These are phyloP conservation scores for Noctua fimbriata DNA, from an alignment of 2,888 invertebrate genomes.

Conservation along the genomic window DNA sequence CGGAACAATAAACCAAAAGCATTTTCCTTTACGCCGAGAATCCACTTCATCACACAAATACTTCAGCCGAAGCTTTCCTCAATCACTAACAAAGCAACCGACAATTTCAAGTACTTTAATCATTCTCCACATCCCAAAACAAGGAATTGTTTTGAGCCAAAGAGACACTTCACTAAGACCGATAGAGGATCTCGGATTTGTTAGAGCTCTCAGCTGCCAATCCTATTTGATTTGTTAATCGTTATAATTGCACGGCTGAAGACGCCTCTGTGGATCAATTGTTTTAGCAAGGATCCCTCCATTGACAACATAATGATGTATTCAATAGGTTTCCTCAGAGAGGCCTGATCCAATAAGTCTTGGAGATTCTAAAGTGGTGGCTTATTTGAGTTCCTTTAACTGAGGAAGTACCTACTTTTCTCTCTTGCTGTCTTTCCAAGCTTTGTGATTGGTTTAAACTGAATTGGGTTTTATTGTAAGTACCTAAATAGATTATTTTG, in stretches of 20 bases:
- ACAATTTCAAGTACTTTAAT: conserved; percentile 28
- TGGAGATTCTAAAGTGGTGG: conserved; percentile 35
- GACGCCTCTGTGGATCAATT: conserved; percentile 36
- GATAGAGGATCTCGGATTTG: conserved; percentile 41
- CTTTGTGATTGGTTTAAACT: conserved; percentile 26
- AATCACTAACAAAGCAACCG: conserved; percentile 8
- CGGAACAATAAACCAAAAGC: not conserved
- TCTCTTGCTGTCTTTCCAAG: conserved; percentile 15
- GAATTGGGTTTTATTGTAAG: not conserved
- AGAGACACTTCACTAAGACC: conserved; percentile 44
- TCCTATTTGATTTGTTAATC: conserved; percentile 64
- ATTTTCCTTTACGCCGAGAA: not conserved
- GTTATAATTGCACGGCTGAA: conserved; percentile 39
- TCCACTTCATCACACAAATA: conserved; percentile 2
- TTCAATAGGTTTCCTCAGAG: conserved; percentile 34
- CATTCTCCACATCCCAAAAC: conserved; percentile 25
- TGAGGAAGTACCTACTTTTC: conserved; percentile 28
- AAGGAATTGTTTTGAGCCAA: conserved; percentile 44
- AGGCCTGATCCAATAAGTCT: conserved; percentile 45
- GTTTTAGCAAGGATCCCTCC: conserved; percentile 36
- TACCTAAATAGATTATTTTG: not conserved
- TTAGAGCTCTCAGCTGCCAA: conserved; percentile 34
- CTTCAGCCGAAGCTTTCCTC: conserved; percentile 14
- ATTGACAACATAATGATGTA: conserved; percentile 46
- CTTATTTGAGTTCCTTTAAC: conserved; percentile 35